These are phyloP conservation scores for Orchestia grillus DNA, from an alignment of 1,140 invertebrate species.

Conservation along the genomic window DNA sequence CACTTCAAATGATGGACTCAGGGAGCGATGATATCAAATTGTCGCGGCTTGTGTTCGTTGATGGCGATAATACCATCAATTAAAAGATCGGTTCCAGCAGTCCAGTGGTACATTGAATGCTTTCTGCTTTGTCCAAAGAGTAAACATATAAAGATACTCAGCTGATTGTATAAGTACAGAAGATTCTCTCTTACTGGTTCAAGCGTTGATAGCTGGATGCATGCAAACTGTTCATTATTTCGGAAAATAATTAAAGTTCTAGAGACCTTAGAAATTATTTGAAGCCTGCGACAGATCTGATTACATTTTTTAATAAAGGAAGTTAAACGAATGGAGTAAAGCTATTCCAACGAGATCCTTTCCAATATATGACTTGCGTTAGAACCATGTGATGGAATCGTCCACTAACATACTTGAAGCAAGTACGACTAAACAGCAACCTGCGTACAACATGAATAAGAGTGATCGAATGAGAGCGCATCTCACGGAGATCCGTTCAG, in stretches of 20 bases:
- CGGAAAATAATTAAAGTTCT: no score
- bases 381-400: neutral
- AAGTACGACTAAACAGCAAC: neutral
- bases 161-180: neutral
- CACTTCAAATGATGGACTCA: conserved; percentile 30
- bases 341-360: no score
- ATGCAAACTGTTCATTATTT: no score
- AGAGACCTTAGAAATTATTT: no score
- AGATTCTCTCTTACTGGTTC: no score
- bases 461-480: neutral
- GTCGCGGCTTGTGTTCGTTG: neutral
- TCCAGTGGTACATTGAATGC: neutral
- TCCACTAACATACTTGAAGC: neutral
- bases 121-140: neutral
- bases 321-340: no score
- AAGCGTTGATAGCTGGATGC: no score
- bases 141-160: neutral
- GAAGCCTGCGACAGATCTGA: no score
- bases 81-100: neutral
- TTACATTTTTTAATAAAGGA: no score
- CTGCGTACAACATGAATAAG: neutral
- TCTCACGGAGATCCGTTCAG: neutral
- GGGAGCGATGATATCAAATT: neutral
- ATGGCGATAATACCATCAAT: neutral
- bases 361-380: no score